Base-by-base conservation (phyloP, 2,113 vertebrate genomes). In the Vanacampus margaritifer region DNA sequence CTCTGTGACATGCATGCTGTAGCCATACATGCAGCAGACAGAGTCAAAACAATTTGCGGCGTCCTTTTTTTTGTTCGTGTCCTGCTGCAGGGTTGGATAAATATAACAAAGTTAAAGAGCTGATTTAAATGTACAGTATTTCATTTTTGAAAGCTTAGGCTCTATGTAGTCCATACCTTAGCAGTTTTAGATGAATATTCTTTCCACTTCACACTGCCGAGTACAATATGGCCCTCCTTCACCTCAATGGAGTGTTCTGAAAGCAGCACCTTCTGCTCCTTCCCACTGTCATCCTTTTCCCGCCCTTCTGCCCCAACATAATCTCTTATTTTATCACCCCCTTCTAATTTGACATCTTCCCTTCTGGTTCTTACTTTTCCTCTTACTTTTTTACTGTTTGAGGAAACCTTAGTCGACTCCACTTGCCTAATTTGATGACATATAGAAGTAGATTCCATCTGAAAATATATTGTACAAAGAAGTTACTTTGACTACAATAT, bases 201-300 rank as follows among this genome's bases (percentile, higher is more conserved):
- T 24, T 14, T 74, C 80, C 76, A 86, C 51, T 67, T 65, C 26
- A 83, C 80, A 17, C 48, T 75, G 39, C 87, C 84, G 65, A 84
- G 17, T 21, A 45, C 56, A 26, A 86, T 64, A 65, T 71, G 59
- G 19, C 74, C 84, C 19, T 88, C 84, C 45, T 71, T 36, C 41
- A 86, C 84, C 50, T 79, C 69, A 65, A 87, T 66, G 26, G 61
- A 71, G 35, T 46, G 51, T 41, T 79, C 71, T 35, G 66, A 51
- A 21, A 19, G 35, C 48, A 36, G 19, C 51, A 63, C 13, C 0
- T 37, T 41, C 12, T 62, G 37, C 13, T 39, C 23, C 7, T 64
- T 41, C 36, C 65, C 57, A 24, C 63, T 46, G 60, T 73, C 26
- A 7, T 69, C 65, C 61, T 1, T 14, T 0, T 65, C 24, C 16